Conservation (phyloP, 35 echinoderm and acorn worm species). For the Amphiura filiformis region DNA sequence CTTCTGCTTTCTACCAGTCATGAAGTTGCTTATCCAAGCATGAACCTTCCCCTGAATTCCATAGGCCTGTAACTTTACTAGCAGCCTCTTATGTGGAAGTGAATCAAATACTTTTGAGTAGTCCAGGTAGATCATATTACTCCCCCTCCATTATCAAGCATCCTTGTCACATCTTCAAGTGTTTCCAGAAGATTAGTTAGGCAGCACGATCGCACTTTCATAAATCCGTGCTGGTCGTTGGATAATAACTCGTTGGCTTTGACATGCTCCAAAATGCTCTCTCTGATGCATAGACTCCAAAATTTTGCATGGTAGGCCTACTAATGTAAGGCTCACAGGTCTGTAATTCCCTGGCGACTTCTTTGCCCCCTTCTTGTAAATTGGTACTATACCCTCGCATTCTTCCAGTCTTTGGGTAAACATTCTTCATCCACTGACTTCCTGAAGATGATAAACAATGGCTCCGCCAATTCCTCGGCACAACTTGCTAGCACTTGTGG, state of each 20-base stretch:
- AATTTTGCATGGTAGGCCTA: constrained; percentile 15
- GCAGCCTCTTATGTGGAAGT: constrained; percentile 34
- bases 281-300: constrained; percentile 18
- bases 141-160: no score
- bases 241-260: neutral
- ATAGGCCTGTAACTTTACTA: constrained; percentile 40
- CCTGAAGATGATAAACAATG: neutral
- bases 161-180: constrained; percentile 20
- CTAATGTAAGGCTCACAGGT: constrained; percentile 37
- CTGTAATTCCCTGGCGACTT: neutral
- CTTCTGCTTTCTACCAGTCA: constrained; percentile 9
- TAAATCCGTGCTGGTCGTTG: constrained; percentile 19
- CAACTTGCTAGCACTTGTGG: neutral
- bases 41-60: neutral
- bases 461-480: neutral
- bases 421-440: neutral
- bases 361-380: neutral
- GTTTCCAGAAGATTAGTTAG: neutral
- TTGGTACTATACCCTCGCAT: neutral
- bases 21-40: constrained; percentile 20
- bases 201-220: constrained; percentile 12
- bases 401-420: neutral
- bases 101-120: constrained; percentile 38
- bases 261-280: constrained; percentile 8
- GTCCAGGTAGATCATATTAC: constrained; percentile 25